phyloP scores from a whole-genome alignment of 1,140 invertebrate species.

The Drosophila willistoni region DNA sequence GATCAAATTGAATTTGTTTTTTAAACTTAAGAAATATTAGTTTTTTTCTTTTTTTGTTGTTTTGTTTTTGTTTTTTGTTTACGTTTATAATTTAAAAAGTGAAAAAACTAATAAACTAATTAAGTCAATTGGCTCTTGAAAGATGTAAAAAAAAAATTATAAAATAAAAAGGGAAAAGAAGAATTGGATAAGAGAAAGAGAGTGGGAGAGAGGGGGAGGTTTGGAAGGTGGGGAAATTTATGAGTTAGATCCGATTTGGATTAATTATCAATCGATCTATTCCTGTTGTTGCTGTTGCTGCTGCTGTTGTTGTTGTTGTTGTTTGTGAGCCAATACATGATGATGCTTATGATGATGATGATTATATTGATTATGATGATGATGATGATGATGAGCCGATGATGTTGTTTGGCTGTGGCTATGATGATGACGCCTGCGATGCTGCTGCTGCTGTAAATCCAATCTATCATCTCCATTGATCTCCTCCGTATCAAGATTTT shows the following conservation, averaged over 20 bases:
- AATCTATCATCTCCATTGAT: conserved; percentile 46
- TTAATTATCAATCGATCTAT: not conserved
- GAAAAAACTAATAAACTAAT: conserved; percentile 68
- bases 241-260: not conserved
- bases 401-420: conserved; percentile 32
- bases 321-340: conserved; percentile 36
- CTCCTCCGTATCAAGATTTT: conserved; percentile 36
- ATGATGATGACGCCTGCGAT: conserved; percentile 58
- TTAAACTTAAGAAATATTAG: conserved; percentile 38
- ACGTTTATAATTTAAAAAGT: conserved; percentile 18
- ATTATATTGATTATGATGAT: conserved; percentile 39
- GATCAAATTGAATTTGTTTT: conserved; percentile 48
- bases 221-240: not conserved
- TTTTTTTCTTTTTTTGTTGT: not conserved
- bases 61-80: not conserved
- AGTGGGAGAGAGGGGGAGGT: not conserved
- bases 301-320: conserved; percentile 42
- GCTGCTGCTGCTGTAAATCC: conserved; percentile 38
- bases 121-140: conserved; percentile 73
- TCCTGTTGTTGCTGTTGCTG: conserved; percentile 14
- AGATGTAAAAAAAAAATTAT: conserved; percentile 51
- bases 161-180: conserved; percentile 32
- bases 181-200: conserved; percentile 19
- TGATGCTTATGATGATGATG: conserved; percentile 58
- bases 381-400: conserved; percentile 48